phyloP scores from a whole-genome alignment of 2,113 vertebrate species.

The Xiphophorus maculatus region DNA sequence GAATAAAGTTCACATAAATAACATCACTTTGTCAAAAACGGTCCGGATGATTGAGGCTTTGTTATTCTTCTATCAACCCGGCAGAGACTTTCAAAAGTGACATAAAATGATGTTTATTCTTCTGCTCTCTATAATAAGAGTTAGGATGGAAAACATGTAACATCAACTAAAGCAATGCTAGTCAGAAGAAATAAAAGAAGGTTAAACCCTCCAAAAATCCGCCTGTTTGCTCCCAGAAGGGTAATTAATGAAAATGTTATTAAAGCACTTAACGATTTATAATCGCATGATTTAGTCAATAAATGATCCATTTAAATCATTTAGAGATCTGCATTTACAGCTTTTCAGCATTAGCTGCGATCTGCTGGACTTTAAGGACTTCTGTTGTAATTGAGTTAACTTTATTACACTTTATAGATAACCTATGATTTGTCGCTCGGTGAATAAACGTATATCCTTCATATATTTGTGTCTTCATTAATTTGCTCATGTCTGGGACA shows the following conservation, averaged over 20 bases:
- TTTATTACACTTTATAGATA: not conserved
- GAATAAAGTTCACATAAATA: too few species aligned
- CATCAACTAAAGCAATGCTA: too few species aligned
- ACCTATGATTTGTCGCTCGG: not conserved
- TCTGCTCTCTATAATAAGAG: too few species aligned
- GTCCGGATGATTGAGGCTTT: too few species aligned
- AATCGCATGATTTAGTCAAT: not conserved
- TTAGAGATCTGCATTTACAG: too few species aligned
- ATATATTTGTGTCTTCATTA: not conserved
- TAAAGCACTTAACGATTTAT: not conserved
- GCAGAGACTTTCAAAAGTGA: too few species aligned
- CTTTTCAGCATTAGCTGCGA: too few species aligned
- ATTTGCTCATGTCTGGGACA: not conserved
- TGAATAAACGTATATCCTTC: not conserved
- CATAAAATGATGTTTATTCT: too few species aligned
- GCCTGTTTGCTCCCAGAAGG: not conserved
- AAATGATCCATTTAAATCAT: not conserved
- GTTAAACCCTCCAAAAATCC: not conserved
- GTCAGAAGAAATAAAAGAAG: not conserved
- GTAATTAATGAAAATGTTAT: not conserved
- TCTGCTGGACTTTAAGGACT: not conserved
- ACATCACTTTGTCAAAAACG: too few species aligned
- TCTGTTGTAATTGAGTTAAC: not conserved
- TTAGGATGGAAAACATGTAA: too few species aligned
- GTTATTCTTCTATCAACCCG: too few species aligned